Evolutionary conservation across 2,888 invertebrate species (phyloP).

Genomic region (Drosophila dives): DNA sequence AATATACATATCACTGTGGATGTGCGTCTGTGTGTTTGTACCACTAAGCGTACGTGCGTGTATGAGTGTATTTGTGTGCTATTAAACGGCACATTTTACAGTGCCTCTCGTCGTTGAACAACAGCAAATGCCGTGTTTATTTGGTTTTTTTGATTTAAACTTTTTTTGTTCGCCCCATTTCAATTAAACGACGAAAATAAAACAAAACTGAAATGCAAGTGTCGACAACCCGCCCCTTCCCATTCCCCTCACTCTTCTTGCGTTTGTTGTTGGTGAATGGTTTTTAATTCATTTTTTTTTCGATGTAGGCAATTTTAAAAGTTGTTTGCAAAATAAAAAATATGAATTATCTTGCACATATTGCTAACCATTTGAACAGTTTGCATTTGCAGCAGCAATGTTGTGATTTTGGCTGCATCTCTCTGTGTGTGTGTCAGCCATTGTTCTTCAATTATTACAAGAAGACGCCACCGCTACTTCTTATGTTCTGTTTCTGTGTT

Average conservation of each 20-base stretch:
- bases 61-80: slow-evolving; percentile 30
- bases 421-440: slow-evolving; percentile 59
- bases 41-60: slow-evolving; percentile 10
- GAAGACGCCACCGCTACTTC: slow-evolving; percentile 75
- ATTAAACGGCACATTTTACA: slow-evolving; percentile 64
- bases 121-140: slow-evolving; percentile 41
- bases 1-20: slow-evolving; percentile 15
- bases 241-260: neutral
- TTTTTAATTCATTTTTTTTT: slow-evolving; percentile 52
- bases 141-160: slow-evolving; percentile 25
- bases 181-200: slow-evolving; percentile 42
- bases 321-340: slow-evolving; percentile 35
- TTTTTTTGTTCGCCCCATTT: neutral
- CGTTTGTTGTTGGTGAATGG: slow-evolving; percentile 25
- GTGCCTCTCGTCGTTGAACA: slow-evolving; percentile 20
- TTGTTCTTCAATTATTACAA: slow-evolving; percentile 74
- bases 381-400: slow-evolving; percentile 8
- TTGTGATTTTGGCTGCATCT: slow-evolving; percentile 28
- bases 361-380: slow-evolving; percentile 2
- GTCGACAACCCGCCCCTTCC: slow-evolving; percentile 4
- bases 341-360: slow-evolving; percentile 4
- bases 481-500: slow-evolving; percentile 32
- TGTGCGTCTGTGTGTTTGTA: slow-evolving; percentile 26
- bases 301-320: slow-evolving; percentile 43
- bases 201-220: slow-evolving; percentile 43